Evolutionary conservation across 2,888 invertebrate species (phyloP).

Genomic region (Drosophila gaucha): DNA sequence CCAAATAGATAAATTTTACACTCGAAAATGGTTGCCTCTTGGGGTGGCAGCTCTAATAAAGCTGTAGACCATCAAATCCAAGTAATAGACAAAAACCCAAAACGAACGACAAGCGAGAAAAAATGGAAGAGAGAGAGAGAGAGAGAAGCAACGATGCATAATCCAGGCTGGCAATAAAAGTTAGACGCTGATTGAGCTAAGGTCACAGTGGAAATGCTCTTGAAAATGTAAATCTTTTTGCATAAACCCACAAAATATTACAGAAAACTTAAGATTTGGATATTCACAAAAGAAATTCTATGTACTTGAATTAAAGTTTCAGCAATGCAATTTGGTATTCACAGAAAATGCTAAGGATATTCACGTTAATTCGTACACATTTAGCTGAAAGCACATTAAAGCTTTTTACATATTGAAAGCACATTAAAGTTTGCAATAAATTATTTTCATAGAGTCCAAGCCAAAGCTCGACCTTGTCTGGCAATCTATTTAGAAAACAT

Average conservation of each 20-base stretch:
- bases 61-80: conserved; percentile 39
- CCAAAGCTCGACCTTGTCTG: too few relatives aligned
- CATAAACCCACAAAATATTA: background rate
- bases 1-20: conserved; percentile 43
- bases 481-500: too few relatives aligned
- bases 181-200: conserved; percentile 12
- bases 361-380: too few relatives aligned
- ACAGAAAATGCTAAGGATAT: too few relatives aligned
- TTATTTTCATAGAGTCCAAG: background rate
- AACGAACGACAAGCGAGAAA: background rate
- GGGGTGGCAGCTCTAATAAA: conserved; percentile 28
- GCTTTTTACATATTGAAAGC: background rate
- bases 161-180: conserved; percentile 12
- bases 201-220: conserved; percentile 15
- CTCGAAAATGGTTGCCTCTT: conserved; percentile 18
- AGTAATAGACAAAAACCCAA: conserved; percentile 20
- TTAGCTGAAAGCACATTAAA: background rate
- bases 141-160: background rate
- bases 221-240: background rate
- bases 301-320: background rate
- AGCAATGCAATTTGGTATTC: too few relatives aligned
- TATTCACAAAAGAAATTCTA: background rate
- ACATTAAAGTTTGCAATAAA: background rate
- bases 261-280: background rate
- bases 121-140: background rate